Percentiles rank a stretch among this genome's conserved stretches.
These are phyloP conservation scores for Polypedilum vanderplanki DNA, from an alignment of 1,140 invertebrate species.

Conservation along the genomic window DNA sequence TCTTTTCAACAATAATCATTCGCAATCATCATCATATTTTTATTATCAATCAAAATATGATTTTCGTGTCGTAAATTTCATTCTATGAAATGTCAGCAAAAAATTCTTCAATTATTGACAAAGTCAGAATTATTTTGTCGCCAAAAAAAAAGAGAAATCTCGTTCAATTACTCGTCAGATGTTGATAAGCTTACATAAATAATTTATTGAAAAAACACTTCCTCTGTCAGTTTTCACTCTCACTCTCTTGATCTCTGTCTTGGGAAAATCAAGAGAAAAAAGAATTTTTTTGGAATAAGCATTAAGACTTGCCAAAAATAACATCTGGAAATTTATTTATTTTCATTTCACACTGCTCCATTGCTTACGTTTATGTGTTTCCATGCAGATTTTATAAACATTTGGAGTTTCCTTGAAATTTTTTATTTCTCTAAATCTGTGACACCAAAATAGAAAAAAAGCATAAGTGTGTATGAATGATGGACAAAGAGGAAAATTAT, in stretches of 20 bases:
- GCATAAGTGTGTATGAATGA: too few species aligned
- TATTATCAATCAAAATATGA: constrained; percentile 20
- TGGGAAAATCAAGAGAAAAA: background rate
- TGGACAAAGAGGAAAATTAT: too few species aligned
- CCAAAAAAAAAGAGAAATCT: background rate
- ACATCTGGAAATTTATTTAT: constrained; percentile 19
- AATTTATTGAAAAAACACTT: background rate
- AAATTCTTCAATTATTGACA: too few species aligned
- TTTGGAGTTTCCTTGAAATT: too few species aligned
- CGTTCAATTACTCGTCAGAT: background rate
- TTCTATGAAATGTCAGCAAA: background rate
- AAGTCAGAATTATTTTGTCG: too few species aligned
- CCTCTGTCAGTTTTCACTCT: too few species aligned
- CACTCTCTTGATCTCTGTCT: background rate
- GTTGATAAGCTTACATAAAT: background rate
- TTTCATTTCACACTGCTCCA: background rate
- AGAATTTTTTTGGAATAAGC: too few species aligned
- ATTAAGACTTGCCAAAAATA: background rate
- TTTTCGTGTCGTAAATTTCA: background rate
- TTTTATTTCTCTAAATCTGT: too few species aligned
- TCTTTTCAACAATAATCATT: too few species aligned
- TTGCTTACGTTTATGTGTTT: too few species aligned
- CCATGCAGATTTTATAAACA: too few species aligned
- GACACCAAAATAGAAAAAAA: too few species aligned
- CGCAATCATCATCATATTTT: background rate